Evolutionary conservation across 2,888 invertebrate genomes (phyloP).

Genomic region (Synanthedon vespiformis): DNA sequence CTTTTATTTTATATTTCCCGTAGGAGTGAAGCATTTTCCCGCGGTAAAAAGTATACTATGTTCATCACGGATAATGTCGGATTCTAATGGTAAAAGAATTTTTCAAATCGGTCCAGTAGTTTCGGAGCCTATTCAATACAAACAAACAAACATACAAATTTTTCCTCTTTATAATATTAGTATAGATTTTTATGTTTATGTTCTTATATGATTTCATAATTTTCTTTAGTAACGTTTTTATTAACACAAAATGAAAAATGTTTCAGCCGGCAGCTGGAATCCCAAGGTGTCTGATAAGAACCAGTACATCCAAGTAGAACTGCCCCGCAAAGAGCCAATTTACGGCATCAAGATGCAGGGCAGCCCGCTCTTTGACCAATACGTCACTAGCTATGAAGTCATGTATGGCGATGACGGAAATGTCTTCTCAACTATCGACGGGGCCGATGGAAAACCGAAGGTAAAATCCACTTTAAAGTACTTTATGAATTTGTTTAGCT

Average conservation of each 20-base stretch:
- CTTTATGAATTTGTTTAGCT: too few species aligned
- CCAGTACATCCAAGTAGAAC: slow-evolving; percentile 78
- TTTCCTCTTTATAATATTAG: too few species aligned
- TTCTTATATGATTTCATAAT: too few species aligned
- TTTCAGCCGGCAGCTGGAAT: slow-evolving; percentile 76
- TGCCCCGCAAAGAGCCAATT: slow-evolving; percentile 75
- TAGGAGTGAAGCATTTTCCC: too few species aligned
- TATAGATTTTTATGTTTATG: too few species aligned
- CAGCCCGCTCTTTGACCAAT: slow-evolving; percentile 75
- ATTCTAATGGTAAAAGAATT: too few species aligned
- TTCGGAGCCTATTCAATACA: too few species aligned
- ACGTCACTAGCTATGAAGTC: slow-evolving; percentile 82
- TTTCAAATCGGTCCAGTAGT: too few species aligned
- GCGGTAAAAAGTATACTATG: too few species aligned
- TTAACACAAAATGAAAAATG: slow-evolving; percentile 4
- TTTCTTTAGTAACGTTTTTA: neutral
- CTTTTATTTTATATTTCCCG: too few species aligned
- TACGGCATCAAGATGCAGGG: slow-evolving; percentile 83
- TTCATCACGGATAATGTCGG: too few species aligned
- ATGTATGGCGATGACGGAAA: slow-evolving; percentile 77
- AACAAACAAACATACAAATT: too few species aligned
- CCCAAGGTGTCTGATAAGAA: slow-evolving; percentile 69
- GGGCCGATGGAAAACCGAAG: slow-evolving; percentile 64
- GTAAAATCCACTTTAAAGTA: slow-evolving; percentile 21
- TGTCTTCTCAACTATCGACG: slow-evolving; percentile 71